Evolutionary conservation across 2,797 vertebrate species (phyloP).

Genomic region (Eulemur albifrons): DNA sequence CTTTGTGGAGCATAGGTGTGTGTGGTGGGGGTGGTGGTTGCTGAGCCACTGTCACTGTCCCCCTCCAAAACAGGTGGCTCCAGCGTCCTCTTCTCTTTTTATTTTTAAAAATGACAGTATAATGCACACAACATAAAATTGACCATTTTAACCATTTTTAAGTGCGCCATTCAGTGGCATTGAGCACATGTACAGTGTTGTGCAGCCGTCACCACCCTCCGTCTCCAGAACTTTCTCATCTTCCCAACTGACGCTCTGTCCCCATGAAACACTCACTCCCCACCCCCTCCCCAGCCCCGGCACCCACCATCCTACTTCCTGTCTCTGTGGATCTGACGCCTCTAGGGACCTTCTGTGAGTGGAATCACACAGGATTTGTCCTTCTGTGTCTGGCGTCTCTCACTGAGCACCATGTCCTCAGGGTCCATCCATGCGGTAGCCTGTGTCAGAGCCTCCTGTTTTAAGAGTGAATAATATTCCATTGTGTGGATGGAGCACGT

Average conservation of each 20-base stretch:
- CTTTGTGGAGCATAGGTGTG: not conserved
- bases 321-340: not conserved
- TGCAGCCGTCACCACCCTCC: not conserved
- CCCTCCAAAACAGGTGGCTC: not conserved
- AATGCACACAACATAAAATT: not conserved
- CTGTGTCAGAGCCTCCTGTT: not conserved
- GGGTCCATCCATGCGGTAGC: too few relatives aligned
- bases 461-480: not conserved
- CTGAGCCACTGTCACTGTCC: not conserved
- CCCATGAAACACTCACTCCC: not conserved
- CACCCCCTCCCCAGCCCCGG: not conserved
- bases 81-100: not conserved
- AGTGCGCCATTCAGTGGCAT: not conserved
- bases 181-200: too few relatives aligned
- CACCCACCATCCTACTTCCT: not conserved
- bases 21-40: not conserved
- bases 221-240: not conserved
- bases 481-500: fast-evolving
- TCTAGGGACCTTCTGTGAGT: not conserved
- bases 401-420: not conserved
- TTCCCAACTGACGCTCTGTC: not conserved
- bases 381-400: not conserved
- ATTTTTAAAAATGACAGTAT: not conserved
- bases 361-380: not conserved
- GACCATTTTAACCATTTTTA: not conserved